These are phyloP conservation scores for Forbesichthys papilliferus DNA, from an alignment of 2,113 vertebrate genomes.

Conservation along the genomic window DNA sequence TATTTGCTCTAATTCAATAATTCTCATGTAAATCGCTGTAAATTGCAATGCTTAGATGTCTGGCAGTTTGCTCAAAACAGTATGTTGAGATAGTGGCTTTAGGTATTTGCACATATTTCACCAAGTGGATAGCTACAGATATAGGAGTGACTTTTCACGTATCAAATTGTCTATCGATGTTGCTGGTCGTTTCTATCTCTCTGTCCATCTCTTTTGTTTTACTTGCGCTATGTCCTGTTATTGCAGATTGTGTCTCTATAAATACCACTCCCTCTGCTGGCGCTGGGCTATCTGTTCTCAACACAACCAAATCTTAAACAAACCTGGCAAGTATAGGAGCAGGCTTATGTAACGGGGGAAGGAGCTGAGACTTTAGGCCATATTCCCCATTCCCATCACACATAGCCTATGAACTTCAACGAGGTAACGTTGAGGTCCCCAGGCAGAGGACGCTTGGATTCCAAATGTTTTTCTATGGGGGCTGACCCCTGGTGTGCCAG, in stretches of 20 bases:
- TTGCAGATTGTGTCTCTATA: slow-evolving; percentile 39
- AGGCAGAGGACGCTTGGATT: slow-evolving; percentile 19
- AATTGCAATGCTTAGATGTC: background rate
- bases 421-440: slow-evolving; percentile 20
- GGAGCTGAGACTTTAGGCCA: slow-evolving; percentile 42
- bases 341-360: slow-evolving; percentile 68
- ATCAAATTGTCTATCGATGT: background rate
- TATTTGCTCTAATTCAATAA: background rate
- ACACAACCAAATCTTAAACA: slow-evolving; percentile 75
- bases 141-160: too few relatives aligned
- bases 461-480: slow-evolving; percentile 33
- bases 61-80: background rate
- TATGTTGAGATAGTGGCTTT: background rate
- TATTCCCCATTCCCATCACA: slow-evolving; percentile 31
- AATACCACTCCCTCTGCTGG: slow-evolving; percentile 60
- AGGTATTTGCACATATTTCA: background rate
- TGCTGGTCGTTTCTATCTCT: slow-evolving; percentile 2
- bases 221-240: slow-evolving; percentile 50
- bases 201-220: slow-evolving; percentile 30
- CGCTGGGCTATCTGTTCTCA: slow-evolving; percentile 44
- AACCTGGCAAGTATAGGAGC: slow-evolving; percentile 60
- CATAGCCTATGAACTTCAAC: slow-evolving; percentile 1
- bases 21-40: background rate
- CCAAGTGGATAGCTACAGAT: too few relatives aligned
- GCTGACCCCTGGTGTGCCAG: slow-evolving; percentile 13